Evolutionary conservation across 2,888 invertebrate species (phyloP), one percentile per base, ranked within the genome.

Genomic region (Abscondita cerata): DNA sequence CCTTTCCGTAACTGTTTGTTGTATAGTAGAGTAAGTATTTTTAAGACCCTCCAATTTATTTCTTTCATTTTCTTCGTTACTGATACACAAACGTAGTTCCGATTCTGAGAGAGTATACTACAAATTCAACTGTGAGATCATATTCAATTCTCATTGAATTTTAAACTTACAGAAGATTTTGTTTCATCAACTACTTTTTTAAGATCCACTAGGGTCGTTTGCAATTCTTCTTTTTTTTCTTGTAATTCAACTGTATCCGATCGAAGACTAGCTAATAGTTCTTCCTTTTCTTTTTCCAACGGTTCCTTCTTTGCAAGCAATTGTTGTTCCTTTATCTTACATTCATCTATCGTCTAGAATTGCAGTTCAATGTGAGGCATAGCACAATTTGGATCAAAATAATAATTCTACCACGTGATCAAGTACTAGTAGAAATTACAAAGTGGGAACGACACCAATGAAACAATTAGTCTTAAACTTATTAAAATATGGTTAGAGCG

Each of bases 21-120:
- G 76, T 16, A 79, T 77, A 1, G 73, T 74, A 65, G 75, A 72
- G 48, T 67, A 78, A 44, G 61, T 74, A 69, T 81, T 81, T 55
- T 83, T 82, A 36, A 91, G 77, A 41, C 87, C 85, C 48, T 86
- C 82, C 40, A 93, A 76, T 69, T 89, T 89, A 11, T 82, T 82
- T n/a, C 83, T 84, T 73, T 91, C 91, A 9, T 83, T 84, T 63
- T 85, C 81, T 79, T 89, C 85, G 62, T 85, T 84, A 78, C 88
- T 83, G 73, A 90, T 78, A 65, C 91, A 92, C 50, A 95, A 84
- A 75, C 93, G 90, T 9, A 96, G 80, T 76, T 95, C 91, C 0
- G 92, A 90, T 75, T 94, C 89, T 0, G 92, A 89, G 38, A 89
- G 78, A 64, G 85, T 83, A 67, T 77, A 80, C 70, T 79, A 61